phyloP scores from a whole-genome alignment of 2,113 vertebrate genomes.

The Vanacampus margaritifer region DNA sequence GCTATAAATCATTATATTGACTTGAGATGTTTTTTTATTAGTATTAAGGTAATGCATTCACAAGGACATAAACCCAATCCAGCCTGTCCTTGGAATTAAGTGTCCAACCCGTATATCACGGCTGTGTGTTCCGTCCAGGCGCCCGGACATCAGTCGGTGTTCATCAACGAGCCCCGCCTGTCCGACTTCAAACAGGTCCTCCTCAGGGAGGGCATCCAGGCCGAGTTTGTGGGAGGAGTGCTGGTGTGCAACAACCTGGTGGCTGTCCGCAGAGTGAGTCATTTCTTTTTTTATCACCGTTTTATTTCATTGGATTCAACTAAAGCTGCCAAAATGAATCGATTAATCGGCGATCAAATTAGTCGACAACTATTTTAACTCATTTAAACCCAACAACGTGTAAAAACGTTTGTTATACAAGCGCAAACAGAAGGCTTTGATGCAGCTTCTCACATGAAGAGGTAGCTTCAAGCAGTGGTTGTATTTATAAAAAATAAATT shows the following conservation, averaged over 20 bases:
- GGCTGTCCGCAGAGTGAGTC: constrained; percentile 93
- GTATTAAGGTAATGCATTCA: neutral
- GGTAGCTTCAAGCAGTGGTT: too few relatives aligned
- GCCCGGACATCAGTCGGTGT: constrained; percentile 94
- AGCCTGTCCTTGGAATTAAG: constrained; percentile 4
- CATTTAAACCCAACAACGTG: too few relatives aligned
- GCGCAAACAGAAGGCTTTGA: too few relatives aligned
- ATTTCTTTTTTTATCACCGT: neutral
- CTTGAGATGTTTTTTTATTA: neutral
- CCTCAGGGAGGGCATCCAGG: constrained; percentile 92
- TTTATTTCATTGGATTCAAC: neutral
- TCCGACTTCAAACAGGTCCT: constrained; percentile 99
- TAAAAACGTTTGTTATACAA: too few relatives aligned
- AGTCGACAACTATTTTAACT: too few relatives aligned
- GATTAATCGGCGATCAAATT: too few relatives aligned
- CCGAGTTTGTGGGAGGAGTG: constrained; percentile 96
- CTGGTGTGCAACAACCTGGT: constrained; percentile 98
- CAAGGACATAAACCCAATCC: neutral
- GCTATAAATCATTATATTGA: neutral
- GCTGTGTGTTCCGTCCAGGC: constrained; percentile 68
- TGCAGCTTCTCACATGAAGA: too few relatives aligned
- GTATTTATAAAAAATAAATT: too few relatives aligned
- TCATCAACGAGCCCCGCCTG: constrained; percentile 96
- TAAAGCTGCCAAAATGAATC: too few relatives aligned
- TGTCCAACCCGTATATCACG: neutral